A percentile compares a stretch with the other conserved stretches of the same genome.
These are phyloP conservation scores for Ispidina lecontei DNA, from an alignment of 2,797 vertebrate species.

Conservation along the genomic window DNA sequence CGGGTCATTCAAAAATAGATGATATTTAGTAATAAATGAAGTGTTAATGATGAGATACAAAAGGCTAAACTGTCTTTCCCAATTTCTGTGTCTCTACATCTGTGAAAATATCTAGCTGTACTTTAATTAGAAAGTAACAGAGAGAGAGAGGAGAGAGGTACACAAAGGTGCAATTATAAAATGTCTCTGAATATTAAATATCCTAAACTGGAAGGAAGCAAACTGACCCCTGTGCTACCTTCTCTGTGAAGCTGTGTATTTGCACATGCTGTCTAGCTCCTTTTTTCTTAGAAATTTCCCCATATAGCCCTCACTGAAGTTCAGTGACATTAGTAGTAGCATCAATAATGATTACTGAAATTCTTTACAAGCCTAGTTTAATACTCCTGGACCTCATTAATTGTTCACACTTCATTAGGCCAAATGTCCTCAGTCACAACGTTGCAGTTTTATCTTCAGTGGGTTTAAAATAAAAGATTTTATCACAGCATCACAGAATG, in stretches of 20 bases:
- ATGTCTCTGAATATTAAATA: not conserved
- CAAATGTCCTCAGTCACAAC: not conserved
- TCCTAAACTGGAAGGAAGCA: not conserved
- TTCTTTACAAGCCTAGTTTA: conserved; percentile 20
- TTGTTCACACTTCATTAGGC: conserved; percentile 34
- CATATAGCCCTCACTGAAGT: not conserved
- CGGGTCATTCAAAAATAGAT: conserved; percentile 39
- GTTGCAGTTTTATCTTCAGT: not conserved
- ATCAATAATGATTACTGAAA: conserved; percentile 29
- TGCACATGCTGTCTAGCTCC: not conserved
- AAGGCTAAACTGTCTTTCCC: conserved; percentile 42
- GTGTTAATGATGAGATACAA: conserved; percentile 59
- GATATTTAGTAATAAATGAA: conserved; percentile 71
- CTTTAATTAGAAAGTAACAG: conserved; percentile 14
- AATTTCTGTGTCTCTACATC: not conserved
- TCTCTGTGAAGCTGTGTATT: not conserved
- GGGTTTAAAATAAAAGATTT: not conserved
- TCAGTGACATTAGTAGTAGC: not conserved
- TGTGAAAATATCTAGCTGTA: not conserved
- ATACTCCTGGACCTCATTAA: conserved; percentile 40
- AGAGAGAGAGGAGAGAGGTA: not conserved
- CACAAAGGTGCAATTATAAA: not conserved
- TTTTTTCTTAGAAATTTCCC: not conserved
- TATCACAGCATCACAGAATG: not conserved
- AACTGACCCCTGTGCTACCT: not conserved